A percentile compares a stretch with the other conserved stretches of the same genome.
phyloP scores from a whole-genome alignment of 2,113 vertebrate species.

The Danionella cerebrum region DNA sequence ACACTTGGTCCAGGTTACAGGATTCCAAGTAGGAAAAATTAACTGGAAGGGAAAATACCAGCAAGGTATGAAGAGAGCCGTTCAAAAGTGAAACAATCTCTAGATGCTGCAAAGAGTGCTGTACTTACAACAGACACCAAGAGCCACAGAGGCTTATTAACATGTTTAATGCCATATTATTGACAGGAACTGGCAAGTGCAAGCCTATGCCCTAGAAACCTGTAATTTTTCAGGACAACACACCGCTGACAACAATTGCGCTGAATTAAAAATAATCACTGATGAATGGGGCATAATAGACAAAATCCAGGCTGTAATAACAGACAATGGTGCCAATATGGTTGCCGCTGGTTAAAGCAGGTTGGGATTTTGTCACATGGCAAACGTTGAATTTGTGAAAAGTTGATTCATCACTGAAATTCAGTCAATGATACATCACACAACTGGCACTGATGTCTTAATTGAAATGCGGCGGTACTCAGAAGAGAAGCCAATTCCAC shows the following conservation, averaged over 20 bases:
- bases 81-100: slow-evolving; percentile 25
- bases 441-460: slow-evolving; percentile 16
- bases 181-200: slow-evolving; percentile 28
- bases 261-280: slow-evolving; percentile 3
- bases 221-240: slow-evolving; percentile 25
- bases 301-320: neutral
- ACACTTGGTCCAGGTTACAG: slow-evolving; percentile 23
- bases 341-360: too few relatives aligned
- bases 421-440: too few relatives aligned
- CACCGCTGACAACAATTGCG: slow-evolving; percentile 29
- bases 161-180: neutral
- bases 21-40: slow-evolving; percentile 25
- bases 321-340: too few relatives aligned
- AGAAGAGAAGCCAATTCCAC: slow-evolving; percentile 29
- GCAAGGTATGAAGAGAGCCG: slow-evolving; percentile 24
- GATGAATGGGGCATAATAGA: slow-evolving; percentile 20
- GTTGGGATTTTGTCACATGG: too few relatives aligned
- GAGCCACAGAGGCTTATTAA: neutral
- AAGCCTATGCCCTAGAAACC: slow-evolving; percentile 24
- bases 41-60: slow-evolving; percentile 16
- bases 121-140: slow-evolving; percentile 18
- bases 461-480: slow-evolving; percentile 24
- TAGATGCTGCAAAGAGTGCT: slow-evolving; percentile 9
- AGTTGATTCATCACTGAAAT: too few relatives aligned
- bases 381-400: too few relatives aligned